These are phyloP conservation scores for Riptortus pedestris DNA, from an alignment of 1,140 invertebrate species.

Conservation along the genomic window DNA sequence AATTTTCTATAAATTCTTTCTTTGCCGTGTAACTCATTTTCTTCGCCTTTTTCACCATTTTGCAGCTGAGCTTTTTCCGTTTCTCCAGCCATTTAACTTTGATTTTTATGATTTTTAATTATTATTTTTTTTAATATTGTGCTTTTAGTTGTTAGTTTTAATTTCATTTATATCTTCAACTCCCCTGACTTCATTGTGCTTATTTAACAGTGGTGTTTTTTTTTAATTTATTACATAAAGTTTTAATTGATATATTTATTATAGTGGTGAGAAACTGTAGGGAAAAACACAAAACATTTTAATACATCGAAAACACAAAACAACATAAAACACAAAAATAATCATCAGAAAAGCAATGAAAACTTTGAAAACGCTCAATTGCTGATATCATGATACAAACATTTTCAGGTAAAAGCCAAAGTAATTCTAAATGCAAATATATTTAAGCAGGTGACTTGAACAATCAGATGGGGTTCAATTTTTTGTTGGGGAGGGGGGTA, in stretches of 20 bases:
- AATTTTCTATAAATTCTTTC: background rate
- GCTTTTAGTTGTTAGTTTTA: background rate
- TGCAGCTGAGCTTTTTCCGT: background rate
- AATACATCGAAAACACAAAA: background rate
- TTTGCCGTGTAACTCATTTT: background rate
- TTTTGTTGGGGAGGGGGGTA: background rate
- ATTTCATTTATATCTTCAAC: background rate
- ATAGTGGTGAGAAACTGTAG: background rate
- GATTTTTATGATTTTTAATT: background rate
- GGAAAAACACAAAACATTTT: background rate
- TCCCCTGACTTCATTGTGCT: background rate
- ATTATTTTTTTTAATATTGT: background rate
- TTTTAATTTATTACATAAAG: background rate
- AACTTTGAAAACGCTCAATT: too few relatives aligned
- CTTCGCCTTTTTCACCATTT: background rate
- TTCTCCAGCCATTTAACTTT: background rate
- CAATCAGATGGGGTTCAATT: too few relatives aligned
- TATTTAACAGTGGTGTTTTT: background rate
- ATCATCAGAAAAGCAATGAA: background rate
- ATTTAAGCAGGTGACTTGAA: too few relatives aligned
- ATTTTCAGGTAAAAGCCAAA: background rate
- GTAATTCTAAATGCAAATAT: too few relatives aligned
- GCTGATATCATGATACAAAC: background rate
- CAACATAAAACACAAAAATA: background rate
- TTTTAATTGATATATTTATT: background rate